Evolutionary conservation across 2,113 vertebrate species (phyloP), one percentile per base, ranked within the genome.

Genomic region (Fukomys damarensis): DNA sequence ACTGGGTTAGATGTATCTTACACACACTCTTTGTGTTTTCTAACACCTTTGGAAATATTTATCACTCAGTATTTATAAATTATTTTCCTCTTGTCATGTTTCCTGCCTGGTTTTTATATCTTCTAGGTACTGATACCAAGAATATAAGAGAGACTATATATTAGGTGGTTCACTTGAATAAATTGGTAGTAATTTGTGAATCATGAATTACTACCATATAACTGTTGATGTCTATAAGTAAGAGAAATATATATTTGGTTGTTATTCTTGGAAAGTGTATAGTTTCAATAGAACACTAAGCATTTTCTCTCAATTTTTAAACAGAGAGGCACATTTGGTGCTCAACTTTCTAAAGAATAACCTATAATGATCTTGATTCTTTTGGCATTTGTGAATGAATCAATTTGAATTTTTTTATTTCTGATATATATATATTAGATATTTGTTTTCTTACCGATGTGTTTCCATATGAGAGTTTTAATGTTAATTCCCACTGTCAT

Each of bases 381-480:
- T 86, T 83, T 35, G 87, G 41, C 26, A n/a, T 63, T 91, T 92
- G 26, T n/a, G 4, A 54, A 20, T 68, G 43, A 79, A 56, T 58
- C 30, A 65, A 63, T 46, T 58, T 70, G 65, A 85, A 26, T 83
- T 63, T 93, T 93, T 89, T n/a, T 1, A 46, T n/a, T 65, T 83
- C 6, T 74, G 5, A 32, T 66, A 0, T 49, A 32, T 66, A 0
- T 49, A 0, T 79, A 19, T 35, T 85, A 59, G 22, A 43, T 89
- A 76, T 95, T 93, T 95, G 35, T 68, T 93, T 96, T 88, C 72
- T 58, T 76, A 80, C 91, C 77, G 81, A 11, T 26, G 20, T 92
- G 46, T 52, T 92, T 96, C 38, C 84, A 84, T 95, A 81, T 81
- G 28, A 68, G 9, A 66, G 0, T 87, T 74, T 86, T 5, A 66